phyloP scores from a whole-genome alignment of 2,113 vertebrate species.

The Neogobius melanostomus region DNA sequence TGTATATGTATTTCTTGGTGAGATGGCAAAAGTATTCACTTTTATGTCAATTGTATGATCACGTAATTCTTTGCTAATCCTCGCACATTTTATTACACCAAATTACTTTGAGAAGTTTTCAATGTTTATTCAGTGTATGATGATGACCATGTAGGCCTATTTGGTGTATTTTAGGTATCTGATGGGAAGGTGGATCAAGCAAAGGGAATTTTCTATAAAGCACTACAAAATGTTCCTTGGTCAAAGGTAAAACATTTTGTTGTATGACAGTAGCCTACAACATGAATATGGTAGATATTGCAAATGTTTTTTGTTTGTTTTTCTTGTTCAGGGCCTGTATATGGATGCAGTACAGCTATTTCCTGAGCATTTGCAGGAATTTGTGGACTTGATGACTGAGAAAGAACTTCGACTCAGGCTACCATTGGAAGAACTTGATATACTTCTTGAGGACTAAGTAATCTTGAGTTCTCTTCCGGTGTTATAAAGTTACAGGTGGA shows the following conservation, averaged over 20 bases:
- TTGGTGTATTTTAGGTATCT: slow-evolving; percentile 75
- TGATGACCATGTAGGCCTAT: background rate
- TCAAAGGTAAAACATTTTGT: slow-evolving; percentile 82
- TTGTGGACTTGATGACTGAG: slow-evolving; percentile 87
- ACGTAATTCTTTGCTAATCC: background rate
- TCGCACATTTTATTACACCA: slow-evolving; percentile 17
- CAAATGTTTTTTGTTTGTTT: background rate
- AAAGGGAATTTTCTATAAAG: slow-evolving; percentile 91
- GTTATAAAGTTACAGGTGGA: background rate
- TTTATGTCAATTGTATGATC: background rate
- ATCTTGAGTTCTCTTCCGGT: background rate
- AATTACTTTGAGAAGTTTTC: slow-evolving; percentile 20
- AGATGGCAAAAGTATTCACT: slow-evolving; percentile 39
- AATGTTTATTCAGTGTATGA: slow-evolving; percentile 2
- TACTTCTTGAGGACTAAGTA: slow-evolving; percentile 85
- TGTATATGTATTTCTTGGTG: slow-evolving; percentile 92
- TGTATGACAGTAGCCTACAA: too few species aligned
- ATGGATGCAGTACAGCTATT: slow-evolving; percentile 88
- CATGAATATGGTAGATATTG: background rate
- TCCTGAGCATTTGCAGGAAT: slow-evolving; percentile 84
- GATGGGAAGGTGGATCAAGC: slow-evolving; percentile 85
- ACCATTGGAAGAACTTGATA: slow-evolving; percentile 89
- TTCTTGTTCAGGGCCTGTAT: slow-evolving; percentile 83
- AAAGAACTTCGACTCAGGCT: slow-evolving; percentile 88
- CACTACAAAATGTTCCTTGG: slow-evolving; percentile 93